Conservation (phyloP, 2,797 vertebrate genomes). For the Takifugu rubripes region DNA sequence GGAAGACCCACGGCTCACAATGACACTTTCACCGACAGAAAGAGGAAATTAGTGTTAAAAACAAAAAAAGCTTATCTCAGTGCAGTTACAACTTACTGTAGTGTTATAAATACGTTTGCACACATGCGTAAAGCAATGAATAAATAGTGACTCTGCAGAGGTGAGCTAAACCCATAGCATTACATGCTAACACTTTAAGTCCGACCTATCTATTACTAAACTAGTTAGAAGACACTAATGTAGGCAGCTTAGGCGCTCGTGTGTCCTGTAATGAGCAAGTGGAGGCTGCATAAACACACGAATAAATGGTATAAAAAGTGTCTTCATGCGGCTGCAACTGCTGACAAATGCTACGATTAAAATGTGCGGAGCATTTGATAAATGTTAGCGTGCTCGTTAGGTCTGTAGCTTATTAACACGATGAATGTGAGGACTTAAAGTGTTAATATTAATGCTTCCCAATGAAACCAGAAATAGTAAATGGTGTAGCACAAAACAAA, state of each 20-base stretch:
- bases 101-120: constrained; percentile 27
- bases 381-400: neutral
- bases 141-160: constrained; percentile 47
- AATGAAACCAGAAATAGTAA: constrained; percentile 16
- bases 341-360: neutral
- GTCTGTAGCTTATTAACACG: constrained; percentile 1
- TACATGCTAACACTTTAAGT: constrained; percentile 11
- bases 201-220: neutral
- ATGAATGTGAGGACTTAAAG: neutral
- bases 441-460: constrained; percentile 1
- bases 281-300: neutral
- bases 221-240: neutral
- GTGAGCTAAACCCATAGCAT: constrained; percentile 24
- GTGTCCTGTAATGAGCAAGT: neutral
- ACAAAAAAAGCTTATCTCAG: constrained; percentile 62
- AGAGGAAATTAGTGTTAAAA: constrained; percentile 37
- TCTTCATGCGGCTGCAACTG: neutral
- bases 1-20: constrained; percentile 1
- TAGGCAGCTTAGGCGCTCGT: neutral
- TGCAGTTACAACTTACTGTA: constrained; percentile 52
- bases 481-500: constrained; percentile 5
- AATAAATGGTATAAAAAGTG: neutral
- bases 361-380: constrained; percentile 3
- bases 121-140: constrained; percentile 24
- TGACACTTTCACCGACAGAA: constrained; percentile 31